Conservation (phyloP, 2,888 invertebrate species). For the Pandemis heparana region DNA sequence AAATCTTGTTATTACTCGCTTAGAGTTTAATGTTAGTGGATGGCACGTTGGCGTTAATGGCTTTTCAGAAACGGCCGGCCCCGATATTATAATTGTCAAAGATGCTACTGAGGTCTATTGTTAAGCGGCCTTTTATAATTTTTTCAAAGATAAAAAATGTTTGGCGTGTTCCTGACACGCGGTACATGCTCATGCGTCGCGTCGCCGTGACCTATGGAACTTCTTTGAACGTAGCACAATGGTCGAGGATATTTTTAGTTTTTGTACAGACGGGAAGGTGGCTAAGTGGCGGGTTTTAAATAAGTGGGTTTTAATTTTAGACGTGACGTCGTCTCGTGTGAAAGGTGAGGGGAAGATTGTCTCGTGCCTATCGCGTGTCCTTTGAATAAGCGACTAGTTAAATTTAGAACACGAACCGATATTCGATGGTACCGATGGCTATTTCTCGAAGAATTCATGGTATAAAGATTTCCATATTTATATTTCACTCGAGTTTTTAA, state of each 20-base stretch:
- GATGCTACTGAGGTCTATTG: slow-evolving; percentile 84
- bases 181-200: slow-evolving; percentile 72
- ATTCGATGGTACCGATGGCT: slow-evolving; percentile 36
- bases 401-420: slow-evolving; percentile 56
- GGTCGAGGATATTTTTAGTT: slow-evolving; percentile 82
- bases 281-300: slow-evolving; percentile 83
- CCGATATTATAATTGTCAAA: slow-evolving; percentile 85
- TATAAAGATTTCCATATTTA: slow-evolving; percentile 54
- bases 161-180: slow-evolving; percentile 85
- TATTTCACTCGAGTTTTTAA: slow-evolving; percentile 50
- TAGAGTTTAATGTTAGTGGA: slow-evolving; percentile 66
- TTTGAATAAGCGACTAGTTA: slow-evolving; percentile 63
- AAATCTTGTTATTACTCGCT: slow-evolving; percentile 55
- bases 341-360: slow-evolving; percentile 80
- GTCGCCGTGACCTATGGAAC: slow-evolving; percentile 84
- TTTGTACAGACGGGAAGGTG: slow-evolving; percentile 81
- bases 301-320: slow-evolving; percentile 85
- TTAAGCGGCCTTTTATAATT: slow-evolving; percentile 82
- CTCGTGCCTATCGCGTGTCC: slow-evolving; percentile 80
- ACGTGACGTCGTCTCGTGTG: slow-evolving; percentile 73
- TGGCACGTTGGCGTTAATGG: slow-evolving; percentile 59
- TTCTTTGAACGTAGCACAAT: slow-evolving; percentile 84
- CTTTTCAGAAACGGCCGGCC: slow-evolving; percentile 57
- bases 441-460: slow-evolving; percentile 36
- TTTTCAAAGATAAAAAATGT: slow-evolving; percentile 85